These are phyloP conservation scores for Crioceris asparagi DNA, from an alignment of 2,888 invertebrate species.

Conservation along the genomic window DNA sequence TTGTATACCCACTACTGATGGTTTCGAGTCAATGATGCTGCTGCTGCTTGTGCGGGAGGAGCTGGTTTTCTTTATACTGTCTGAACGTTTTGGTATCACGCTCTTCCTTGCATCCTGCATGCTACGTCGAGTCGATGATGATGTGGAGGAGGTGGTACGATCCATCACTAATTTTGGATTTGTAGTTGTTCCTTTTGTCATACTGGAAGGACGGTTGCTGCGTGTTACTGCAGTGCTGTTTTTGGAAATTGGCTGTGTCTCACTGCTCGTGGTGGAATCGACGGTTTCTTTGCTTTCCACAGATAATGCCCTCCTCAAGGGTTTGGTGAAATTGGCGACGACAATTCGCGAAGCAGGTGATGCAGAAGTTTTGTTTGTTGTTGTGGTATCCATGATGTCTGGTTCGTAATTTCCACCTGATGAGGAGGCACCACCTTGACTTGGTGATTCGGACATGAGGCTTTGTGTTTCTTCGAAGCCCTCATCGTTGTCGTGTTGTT, in stretches of 20 bases:
- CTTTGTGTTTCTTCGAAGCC: slow-evolving; percentile 87
- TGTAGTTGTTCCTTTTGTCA: slow-evolving; percentile 10
- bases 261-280: slow-evolving; percentile 35
- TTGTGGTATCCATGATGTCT: slow-evolving; percentile 38
- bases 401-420: slow-evolving; percentile 50
- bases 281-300: slow-evolving; percentile 41
- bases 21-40: too few species aligned
- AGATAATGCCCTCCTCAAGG: slow-evolving; percentile 24
- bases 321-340: slow-evolving; percentile 23
- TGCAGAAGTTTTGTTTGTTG: too few species aligned
- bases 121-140: slow-evolving; percentile 11
- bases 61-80: slow-evolving; percentile 35
- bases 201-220: slow-evolving; percentile 23
- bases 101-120: slow-evolving; percentile 28
- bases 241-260: slow-evolving; percentile 33
- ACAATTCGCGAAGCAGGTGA: slow-evolving; percentile 30
- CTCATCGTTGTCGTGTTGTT: slow-evolving; percentile 67
- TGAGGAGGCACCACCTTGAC: slow-evolving; percentile 75
- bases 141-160: slow-evolving; percentile 23
- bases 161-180: slow-evolving; percentile 21
- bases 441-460: slow-evolving; percentile 74
- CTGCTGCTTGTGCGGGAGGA: slow-evolving; percentile 25
- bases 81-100: slow-evolving; percentile 35
- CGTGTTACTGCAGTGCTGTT: slow-evolving; percentile 20
- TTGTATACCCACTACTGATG: slow-evolving; percentile 45